Evolutionary conservation across 2,113 vertebrate species (phyloP).

Genomic region (Orycteropus afer): DNA sequence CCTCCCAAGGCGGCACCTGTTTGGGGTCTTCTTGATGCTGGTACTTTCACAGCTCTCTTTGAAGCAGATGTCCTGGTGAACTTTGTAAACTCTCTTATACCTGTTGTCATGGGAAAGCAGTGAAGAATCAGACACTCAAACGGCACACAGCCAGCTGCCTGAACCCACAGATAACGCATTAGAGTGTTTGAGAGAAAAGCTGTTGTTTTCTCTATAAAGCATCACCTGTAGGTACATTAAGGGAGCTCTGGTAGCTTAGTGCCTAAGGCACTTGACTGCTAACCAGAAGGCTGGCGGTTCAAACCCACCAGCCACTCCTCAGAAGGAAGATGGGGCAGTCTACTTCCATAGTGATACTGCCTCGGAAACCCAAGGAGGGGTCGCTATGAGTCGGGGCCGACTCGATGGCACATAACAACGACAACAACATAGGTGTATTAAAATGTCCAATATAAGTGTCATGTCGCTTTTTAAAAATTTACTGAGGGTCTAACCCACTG

Average conservation of each 20-base stretch:
- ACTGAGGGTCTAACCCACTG: background rate
- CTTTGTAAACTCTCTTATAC: conserved; percentile 93
- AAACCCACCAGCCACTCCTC: too few species aligned
- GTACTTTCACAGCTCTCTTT: conserved; percentile 92
- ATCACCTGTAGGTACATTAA: background rate
- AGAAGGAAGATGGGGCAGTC: too few species aligned
- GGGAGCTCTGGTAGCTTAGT: too few species aligned
- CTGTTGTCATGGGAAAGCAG: conserved; percentile 83
- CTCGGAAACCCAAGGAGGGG: too few species aligned
- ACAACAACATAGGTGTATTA: too few species aligned
- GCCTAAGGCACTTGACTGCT: too few species aligned
- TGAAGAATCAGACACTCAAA: background rate
- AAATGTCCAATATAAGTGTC: background rate
- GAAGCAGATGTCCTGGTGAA: conserved; percentile 94
- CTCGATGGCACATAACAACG: too few species aligned
- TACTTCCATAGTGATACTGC: too few species aligned
- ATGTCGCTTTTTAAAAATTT: background rate
- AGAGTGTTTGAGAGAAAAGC: background rate
- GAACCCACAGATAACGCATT: rapidly evolving
- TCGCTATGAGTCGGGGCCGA: too few species aligned
- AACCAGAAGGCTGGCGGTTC: too few species aligned
- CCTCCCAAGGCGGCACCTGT: conserved; percentile 82
- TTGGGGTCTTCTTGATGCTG: conserved; percentile 77
- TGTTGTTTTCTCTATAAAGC: background rate
- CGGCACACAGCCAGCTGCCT: rapidly evolving